phyloP scores from a whole-genome alignment of 2,113 vertebrate species.

The Amphiprion ocellaris region DNA sequence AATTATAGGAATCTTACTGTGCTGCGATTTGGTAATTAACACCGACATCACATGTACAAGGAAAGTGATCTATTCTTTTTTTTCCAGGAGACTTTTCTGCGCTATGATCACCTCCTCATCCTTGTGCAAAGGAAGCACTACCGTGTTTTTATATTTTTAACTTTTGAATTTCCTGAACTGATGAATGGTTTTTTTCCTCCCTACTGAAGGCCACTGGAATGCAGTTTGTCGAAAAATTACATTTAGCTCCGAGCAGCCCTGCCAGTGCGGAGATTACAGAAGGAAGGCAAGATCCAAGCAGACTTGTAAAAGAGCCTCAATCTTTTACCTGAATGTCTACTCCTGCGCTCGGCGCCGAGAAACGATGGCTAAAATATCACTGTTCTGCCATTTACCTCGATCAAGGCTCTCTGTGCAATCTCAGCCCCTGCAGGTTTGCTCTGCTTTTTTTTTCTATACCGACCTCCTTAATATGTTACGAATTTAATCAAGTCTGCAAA shows the following conservation, averaged over 20 bases:
- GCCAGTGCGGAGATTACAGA: slow-evolving; percentile 56
- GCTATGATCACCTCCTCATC: neutral
- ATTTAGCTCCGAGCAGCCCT: slow-evolving; percentile 45
- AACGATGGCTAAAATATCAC: slow-evolving; percentile 49
- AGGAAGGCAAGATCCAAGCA: slow-evolving; percentile 44
- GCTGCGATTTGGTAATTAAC: slow-evolving; percentile 97
- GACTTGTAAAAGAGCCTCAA: slow-evolving; percentile 54
- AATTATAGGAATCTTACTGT: slow-evolving; percentile 99
- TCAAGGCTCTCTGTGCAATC: slow-evolving; percentile 42
- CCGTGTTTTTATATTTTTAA: slow-evolving; percentile 38
- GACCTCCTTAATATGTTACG: slow-evolving; percentile 76
- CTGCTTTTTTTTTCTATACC: slow-evolving; percentile 36
- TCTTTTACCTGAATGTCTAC: slow-evolving; percentile 53
- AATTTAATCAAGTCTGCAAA: slow-evolving; percentile 84
- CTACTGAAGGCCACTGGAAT: slow-evolving; percentile 44
- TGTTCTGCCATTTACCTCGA: slow-evolving; percentile 44
- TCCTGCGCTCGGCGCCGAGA: slow-evolving; percentile 18
- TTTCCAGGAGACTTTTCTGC: slow-evolving; percentile 26
- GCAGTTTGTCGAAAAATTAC: slow-evolving; percentile 56
- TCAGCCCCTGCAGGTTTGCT: slow-evolving; percentile 53
- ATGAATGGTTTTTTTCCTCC: slow-evolving; percentile 42
- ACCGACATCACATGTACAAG: slow-evolving; percentile 90
- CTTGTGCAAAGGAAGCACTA: neutral
- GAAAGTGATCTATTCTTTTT: slow-evolving; percentile 64
- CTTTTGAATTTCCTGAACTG: slow-evolving; percentile 36